Percentiles rank a stretch among this genome's conserved stretches.
Conservation (phyloP, 2,113 vertebrate genomes). For the Arothron firmamentum region DNA sequence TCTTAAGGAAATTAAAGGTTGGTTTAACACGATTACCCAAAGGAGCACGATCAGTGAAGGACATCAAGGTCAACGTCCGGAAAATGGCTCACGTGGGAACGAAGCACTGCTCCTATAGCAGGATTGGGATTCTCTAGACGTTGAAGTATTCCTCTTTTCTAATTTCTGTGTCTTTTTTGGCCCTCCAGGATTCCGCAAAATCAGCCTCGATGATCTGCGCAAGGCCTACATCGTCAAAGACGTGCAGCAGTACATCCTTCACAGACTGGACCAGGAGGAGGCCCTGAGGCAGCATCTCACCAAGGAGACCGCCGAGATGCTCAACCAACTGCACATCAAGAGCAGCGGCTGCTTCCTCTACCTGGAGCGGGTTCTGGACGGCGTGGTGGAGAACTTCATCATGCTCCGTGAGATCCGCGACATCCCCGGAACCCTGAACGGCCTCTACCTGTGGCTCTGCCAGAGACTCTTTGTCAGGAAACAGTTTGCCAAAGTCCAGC, state of each 20-base stretch:
- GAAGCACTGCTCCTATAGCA: background rate
- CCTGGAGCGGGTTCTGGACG: constrained; percentile 93
- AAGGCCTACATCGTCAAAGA: constrained; percentile 98
- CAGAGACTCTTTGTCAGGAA: constrained; percentile 98
- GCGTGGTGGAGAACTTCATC: constrained; percentile 96
- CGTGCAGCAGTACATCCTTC: constrained; percentile 97
- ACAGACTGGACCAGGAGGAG: constrained; percentile 94
- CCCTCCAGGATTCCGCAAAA: constrained; percentile 91
- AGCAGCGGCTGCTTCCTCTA: constrained; percentile 98
- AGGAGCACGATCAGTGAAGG: constrained; percentile 38
- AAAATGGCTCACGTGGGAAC: constrained; percentile 12
- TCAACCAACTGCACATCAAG: constrained; percentile 98
- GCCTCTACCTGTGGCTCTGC: constrained; percentile 98
- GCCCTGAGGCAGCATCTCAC: constrained; percentile 95
- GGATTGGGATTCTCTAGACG: background rate
- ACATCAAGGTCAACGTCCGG: constrained; percentile 29
- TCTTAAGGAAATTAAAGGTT: constrained; percentile 40
- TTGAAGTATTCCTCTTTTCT: background rate
- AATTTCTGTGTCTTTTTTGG: constrained; percentile 8
- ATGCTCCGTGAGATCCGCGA: constrained; percentile 97
- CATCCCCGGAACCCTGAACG: constrained; percentile 95
- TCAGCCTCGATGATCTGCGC: constrained; percentile 94
- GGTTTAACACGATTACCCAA: constrained; percentile 31
- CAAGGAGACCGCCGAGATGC: constrained; percentile 97
- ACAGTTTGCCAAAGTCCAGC: constrained; percentile 97